Evolutionary conservation across 1,140 invertebrate genomes (phyloP), one percentile per base, ranked within the genome.

Genomic region (Meloidogyne floridensis): DNA sequence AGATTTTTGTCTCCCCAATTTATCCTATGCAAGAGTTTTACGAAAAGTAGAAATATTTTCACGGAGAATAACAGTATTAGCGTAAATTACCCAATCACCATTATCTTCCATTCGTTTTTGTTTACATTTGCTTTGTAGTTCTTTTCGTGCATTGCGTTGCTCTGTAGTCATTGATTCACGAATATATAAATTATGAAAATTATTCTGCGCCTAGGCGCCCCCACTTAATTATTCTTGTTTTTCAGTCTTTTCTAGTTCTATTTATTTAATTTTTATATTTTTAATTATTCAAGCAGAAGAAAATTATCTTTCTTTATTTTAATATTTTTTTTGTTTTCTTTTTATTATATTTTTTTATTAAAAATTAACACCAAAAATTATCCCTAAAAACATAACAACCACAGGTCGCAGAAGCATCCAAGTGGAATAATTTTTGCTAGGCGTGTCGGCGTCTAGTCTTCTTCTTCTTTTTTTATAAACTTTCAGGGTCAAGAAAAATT

Each of bases 211-310:
- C 59, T 11, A 59, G n/a, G 6, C 56, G 56, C 7, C 15, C n/a
- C 6, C 2, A 4, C 4, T 65, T 11, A 54, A 65, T 65, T 65
- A n/a, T 59, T 11, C 56, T 59, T 59, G 56, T 59, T 59, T 59
- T 59, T 59, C 56, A 9, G 6, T 59, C 15, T 65, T n/a, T 65
- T 65, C n/a, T 65, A 0, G 13, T 65, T 65, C 13, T 65, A 65
- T 13, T n/a, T 65, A 65, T 13, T 59, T 59, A 59, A 15, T 65
- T n/a, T n/a, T 65, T 54, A n/a, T 65, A 65, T 65, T 65, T n/a
- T 65, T 65, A 65, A n/a, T 65, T 65, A 65, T 18, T 65, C 59
- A 65, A 65, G 59, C 59, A 65, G 59, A 59, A 59, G 56, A 65
- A n/a, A n/a, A n/a, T 65, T n/a, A 6, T 65, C n/a, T 65, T 65